Percentiles rank a stretch among this genome's conserved stretches.
These are phyloP conservation scores for Oligia latruncula DNA, from an alignment of 2,888 invertebrate genomes.

Conservation along the genomic window DNA sequence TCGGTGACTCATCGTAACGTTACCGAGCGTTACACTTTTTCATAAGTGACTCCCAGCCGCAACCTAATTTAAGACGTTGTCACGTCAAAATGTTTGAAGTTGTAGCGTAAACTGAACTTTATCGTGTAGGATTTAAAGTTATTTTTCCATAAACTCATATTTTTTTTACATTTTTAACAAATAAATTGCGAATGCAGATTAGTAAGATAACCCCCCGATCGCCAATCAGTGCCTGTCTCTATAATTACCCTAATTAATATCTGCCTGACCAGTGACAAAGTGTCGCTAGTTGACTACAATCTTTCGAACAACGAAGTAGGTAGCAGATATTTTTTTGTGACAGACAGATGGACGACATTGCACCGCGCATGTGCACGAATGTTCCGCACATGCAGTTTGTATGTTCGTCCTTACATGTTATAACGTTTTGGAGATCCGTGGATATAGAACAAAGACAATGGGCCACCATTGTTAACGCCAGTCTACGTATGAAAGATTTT, in stretches of 20 bases:
- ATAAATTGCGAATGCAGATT: too few species aligned
- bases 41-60: too few species aligned
- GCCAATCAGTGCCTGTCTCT: conserved; percentile 17
- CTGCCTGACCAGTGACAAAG: conserved; percentile 35
- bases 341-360: conserved; percentile 58
- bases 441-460: not conserved
- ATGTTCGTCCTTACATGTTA: conserved; percentile 25
- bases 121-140: too few species aligned
- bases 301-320: conserved; percentile 39
- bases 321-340: conserved; percentile 59
- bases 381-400: conserved; percentile 62
- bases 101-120: too few species aligned
- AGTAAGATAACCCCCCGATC: not conserved
- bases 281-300: conserved; percentile 3
- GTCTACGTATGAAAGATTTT: not conserved
- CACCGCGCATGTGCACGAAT: conserved; percentile 64
- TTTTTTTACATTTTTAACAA: too few species aligned
- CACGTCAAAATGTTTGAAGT: too few species aligned
- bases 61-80: too few species aligned
- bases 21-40: too few species aligned
- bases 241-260: conserved; percentile 38
- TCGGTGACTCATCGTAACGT: too few species aligned
- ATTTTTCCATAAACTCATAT: too few species aligned
- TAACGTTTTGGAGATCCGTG: conserved; percentile 48
- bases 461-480: too few species aligned